A percentile compares a stretch with the other conserved stretches of the same genome.
These are phyloP conservation scores for Yponomeuta plumbellus DNA, from an alignment of 2,888 invertebrate species.

Conservation along the genomic window DNA sequence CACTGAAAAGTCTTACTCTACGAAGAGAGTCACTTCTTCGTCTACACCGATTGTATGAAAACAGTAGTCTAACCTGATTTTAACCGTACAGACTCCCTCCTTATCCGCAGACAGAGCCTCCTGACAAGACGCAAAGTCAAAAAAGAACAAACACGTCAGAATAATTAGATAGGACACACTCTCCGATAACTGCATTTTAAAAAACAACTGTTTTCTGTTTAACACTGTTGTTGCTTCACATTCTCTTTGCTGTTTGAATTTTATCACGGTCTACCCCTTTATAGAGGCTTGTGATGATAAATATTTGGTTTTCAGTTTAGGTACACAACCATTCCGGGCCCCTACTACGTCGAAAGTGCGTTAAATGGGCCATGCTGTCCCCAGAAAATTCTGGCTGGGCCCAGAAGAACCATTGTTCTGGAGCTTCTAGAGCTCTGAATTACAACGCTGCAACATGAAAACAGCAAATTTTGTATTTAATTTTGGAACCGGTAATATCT, in stretches of 20 bases:
- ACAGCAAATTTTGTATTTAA: no score
- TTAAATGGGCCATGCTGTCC: not conserved
- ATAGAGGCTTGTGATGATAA: no score
- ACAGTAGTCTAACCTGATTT: slow-evolving; percentile 31
- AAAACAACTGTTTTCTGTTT: no score
- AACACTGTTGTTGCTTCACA: no score
- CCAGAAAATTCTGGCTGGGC: not conserved
- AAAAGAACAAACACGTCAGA: slow-evolving; percentile 14
- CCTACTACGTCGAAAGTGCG: not conserved
- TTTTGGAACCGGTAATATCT: no score
- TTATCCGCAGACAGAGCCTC: slow-evolving; percentile 33
- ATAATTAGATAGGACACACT: slow-evolving; percentile 9
- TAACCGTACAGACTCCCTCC: slow-evolving; percentile 40
- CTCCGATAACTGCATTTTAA: slow-evolving; percentile 6
- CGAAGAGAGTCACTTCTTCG: not conserved
- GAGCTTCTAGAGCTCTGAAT: not conserved
- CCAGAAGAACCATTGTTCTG: not conserved
- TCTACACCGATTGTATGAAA: not conserved
- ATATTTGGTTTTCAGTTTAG: not conserved
- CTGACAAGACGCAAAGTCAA: slow-evolving; percentile 15
- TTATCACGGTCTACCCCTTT: no score
- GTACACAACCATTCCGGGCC: slow-evolving; percentile 4
- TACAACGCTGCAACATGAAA: no score
- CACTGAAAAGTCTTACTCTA: not conserved
- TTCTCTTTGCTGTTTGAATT: no score